These are phyloP conservation scores for Limanda limanda DNA, from an alignment of 2,113 vertebrate species.

Conservation along the genomic window DNA sequence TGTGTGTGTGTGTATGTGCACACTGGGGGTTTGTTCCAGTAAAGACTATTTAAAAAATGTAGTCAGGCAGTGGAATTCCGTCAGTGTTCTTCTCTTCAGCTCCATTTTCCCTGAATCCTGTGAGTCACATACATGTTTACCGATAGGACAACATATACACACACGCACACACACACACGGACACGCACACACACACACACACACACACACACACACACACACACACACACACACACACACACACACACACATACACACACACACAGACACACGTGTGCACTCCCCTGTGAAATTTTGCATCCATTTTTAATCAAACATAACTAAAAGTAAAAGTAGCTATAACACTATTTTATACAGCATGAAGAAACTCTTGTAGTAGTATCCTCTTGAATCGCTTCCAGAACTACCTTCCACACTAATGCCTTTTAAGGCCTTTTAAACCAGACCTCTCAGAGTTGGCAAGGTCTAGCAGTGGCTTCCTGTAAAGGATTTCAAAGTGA, in stretches of 20 bases:
- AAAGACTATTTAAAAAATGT: conserved; percentile 51
- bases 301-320: conserved; percentile 3
- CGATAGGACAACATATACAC: neutral
- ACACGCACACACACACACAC: neutral
- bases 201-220: neutral
- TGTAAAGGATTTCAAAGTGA: conserved; percentile 54
- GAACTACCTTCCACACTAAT: conserved; percentile 14
- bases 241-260: conserved; percentile 5
- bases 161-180: conserved; percentile 7
- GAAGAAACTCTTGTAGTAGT: neutral
- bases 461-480: conserved; percentile 29
- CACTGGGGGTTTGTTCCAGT: conserved; percentile 61
- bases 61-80: conserved; percentile 73
- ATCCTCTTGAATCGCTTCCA: conserved; percentile 9
- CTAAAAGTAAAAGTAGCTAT: conserved; percentile 23
- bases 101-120: conserved; percentile 76
- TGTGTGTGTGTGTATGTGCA: neutral
- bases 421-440: conserved; percentile 40
- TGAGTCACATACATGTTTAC: conserved; percentile 72
- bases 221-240: conserved; percentile 6
- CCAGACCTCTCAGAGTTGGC: conserved; percentile 31
- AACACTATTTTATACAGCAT: neutral
- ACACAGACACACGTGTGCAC: neutral
- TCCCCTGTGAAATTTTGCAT: neutral
- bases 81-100: conserved; percentile 62